These are phyloP conservation scores for Atta cephalotes DNA, from an alignment of 1,140 invertebrate genomes.

Conservation along the genomic window DNA sequence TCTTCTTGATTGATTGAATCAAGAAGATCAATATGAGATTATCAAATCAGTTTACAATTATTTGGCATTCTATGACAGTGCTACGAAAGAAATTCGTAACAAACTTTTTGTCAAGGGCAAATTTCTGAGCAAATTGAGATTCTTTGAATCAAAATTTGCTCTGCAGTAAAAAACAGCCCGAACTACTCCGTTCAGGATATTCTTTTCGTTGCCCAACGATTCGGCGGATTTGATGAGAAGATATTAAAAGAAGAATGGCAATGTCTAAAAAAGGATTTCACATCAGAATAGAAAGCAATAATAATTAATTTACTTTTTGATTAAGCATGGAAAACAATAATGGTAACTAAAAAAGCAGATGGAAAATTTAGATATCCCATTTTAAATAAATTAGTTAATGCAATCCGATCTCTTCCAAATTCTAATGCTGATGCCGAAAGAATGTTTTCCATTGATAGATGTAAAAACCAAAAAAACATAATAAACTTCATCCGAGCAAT, in stretches of 20 bases:
- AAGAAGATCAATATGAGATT: background rate
- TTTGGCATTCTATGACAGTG: background rate
- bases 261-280: background rate
- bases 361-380: background rate
- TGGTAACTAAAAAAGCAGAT: background rate
- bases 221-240: conserved; percentile 3
- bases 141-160: background rate
- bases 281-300: too few relatives aligned
- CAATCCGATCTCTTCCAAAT: conserved; percentile 9
- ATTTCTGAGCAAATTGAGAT: conserved; percentile 2
- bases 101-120: conserved; percentile 4
- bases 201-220: background rate
- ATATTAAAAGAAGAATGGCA: conserved; percentile 11
- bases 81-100: background rate
- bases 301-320: background rate
- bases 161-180: background rate
- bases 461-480: conserved; percentile 5
- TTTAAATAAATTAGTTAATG: background rate
- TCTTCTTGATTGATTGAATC: background rate
- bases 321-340: background rate
- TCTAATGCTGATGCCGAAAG: background rate
- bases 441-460: background rate
- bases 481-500: background rate
- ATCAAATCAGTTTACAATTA: conserved; percentile 9
- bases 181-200: conserved; percentile 9